These are phyloP conservation scores for Melinaea menophilus DNA, from an alignment of 2,888 invertebrate species.

Conservation along the genomic window DNA sequence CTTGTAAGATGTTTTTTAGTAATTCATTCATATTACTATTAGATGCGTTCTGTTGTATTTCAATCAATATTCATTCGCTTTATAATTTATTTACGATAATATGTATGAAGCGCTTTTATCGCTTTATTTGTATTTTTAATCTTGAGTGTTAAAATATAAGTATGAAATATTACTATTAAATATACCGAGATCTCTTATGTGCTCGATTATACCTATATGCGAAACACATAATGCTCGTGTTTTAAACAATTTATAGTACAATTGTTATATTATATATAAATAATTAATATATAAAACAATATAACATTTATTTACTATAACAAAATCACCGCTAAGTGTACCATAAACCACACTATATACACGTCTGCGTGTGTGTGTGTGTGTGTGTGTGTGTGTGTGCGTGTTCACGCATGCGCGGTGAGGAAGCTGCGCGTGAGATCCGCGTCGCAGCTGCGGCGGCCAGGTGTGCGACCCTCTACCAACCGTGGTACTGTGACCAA, in stretches of 20 bases:
- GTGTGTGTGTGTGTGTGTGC: slow-evolving; percentile 39
- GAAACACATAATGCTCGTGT: too few relatives aligned
- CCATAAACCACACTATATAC: background rate
- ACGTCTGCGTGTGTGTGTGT: background rate
- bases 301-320: background rate
- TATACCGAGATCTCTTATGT: too few relatives aligned
- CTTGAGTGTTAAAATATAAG: too few relatives aligned
- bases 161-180: too few relatives aligned
- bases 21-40: slow-evolving; percentile 72
- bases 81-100: too few relatives aligned
- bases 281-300: too few relatives aligned
- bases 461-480: slow-evolving; percentile 68
- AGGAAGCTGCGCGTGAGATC: slow-evolving; percentile 78
- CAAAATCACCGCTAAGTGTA: background rate
- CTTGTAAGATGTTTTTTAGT: slow-evolving; percentile 77
- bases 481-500: slow-evolving; percentile 50
- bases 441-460: slow-evolving; percentile 72
- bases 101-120: too few relatives aligned
- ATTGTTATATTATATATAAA: too few relatives aligned
- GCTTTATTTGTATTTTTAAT: too few relatives aligned
- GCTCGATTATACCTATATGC: too few relatives aligned
- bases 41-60: slow-evolving; percentile 68
- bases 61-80: slow-evolving; percentile 12
- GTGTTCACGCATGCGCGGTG: slow-evolving; percentile 64
- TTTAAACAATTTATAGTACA: too few relatives aligned